Percentiles rank a stretch among this genome's conserved stretches.
phyloP scores from a whole-genome alignment of 2,888 invertebrate genomes.

The Chrysolina americana region DNA sequence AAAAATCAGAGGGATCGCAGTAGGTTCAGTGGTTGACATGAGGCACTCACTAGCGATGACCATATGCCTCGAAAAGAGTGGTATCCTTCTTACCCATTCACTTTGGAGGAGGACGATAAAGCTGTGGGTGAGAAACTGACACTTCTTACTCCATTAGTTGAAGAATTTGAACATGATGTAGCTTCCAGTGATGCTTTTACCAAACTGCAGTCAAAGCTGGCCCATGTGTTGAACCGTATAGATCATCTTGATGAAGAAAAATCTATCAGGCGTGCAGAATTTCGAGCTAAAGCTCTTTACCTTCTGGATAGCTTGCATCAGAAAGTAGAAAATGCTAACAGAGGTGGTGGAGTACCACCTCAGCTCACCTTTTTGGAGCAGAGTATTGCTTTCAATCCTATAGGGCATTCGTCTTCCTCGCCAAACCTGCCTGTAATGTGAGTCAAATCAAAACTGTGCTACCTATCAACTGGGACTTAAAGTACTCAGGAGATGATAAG shows the following conservation, averaged over 20 bases:
- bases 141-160: too few species aligned
- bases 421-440: too few species aligned
- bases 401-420: neutral
- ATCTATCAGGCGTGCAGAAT: neutral
- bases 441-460: too few species aligned
- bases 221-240: neutral
- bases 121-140: neutral
- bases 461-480: too few species aligned
- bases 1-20: neutral
- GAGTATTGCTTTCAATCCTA: neutral
- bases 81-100: neutral
- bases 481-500: too few species aligned
- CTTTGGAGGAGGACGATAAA: neutral
- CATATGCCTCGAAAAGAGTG: neutral
- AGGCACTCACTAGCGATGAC: neutral
- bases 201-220: neutral
- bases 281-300: neutral
- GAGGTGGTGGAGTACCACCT: neutral
- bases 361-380: neutral
- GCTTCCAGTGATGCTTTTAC: too few species aligned
- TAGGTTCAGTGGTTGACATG: neutral
- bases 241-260: conserved; percentile 1
- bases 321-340: too few species aligned
- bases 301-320: neutral
- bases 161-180: too few species aligned